A percentile compares a stretch with the other conserved stretches of the same genome.
Evolutionary conservation across 2,113 vertebrate species (phyloP).

Genomic region (Zosterops japonicus): DNA sequence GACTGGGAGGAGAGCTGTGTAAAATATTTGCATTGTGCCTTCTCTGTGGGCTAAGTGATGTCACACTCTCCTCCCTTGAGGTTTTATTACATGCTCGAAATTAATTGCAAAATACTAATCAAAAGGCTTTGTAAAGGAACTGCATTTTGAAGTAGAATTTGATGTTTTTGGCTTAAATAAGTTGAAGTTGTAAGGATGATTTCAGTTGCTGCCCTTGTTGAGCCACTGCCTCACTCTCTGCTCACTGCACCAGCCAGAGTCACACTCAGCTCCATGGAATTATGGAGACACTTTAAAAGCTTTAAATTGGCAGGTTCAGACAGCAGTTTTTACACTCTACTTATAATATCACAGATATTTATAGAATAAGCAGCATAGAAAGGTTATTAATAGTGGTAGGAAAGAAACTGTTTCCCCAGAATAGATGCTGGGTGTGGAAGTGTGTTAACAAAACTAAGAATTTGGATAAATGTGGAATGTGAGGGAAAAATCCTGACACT

Average conservation of each 20-base stretch:
- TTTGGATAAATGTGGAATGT: not conserved
- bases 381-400: slow-evolving; percentile 13
- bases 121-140: not conserved
- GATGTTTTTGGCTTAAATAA: not conserved
- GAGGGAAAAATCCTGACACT: not conserved
- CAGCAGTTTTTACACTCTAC: not conserved
- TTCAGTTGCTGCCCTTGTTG: not conserved
- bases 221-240: not conserved
- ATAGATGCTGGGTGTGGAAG: not conserved
- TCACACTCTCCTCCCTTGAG: not conserved
- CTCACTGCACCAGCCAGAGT: not conserved
- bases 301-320: not conserved
- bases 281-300: not conserved
- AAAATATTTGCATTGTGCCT: not conserved
- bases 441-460: not conserved
- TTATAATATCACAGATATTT: not conserved
- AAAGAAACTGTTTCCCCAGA: not conserved
- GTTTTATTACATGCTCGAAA: not conserved
- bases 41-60: not conserved
- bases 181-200: not conserved
- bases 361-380: not conserved
- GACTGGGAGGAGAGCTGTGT: not conserved
- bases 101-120: not conserved
- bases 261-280: not conserved
- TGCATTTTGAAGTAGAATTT: not conserved